Evolutionary conservation across 1,140 invertebrate species (phyloP).

Genomic region (Medauroidea extradentata): DNA sequence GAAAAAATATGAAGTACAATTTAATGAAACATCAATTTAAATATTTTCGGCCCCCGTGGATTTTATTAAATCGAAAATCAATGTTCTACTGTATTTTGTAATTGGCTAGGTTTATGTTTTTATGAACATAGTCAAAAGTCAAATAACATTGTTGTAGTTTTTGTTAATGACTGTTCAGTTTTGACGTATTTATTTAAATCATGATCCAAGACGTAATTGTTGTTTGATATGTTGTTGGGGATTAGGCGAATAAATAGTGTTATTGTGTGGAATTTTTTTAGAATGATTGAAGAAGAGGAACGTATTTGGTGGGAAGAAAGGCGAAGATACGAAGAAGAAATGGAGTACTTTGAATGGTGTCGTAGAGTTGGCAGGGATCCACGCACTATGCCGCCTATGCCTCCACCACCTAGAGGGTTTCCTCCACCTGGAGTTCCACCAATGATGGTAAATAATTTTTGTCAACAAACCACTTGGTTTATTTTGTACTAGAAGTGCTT

Average conservation of each 20-base stretch:
- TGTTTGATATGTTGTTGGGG: too few species aligned
- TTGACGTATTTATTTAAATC: too few species aligned
- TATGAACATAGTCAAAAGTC: neutral
- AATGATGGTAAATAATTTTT: slow-evolving; percentile 9
- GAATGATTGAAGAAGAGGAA: slow-evolving; percentile 67
- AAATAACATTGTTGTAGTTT: neutral
- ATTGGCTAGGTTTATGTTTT: too few species aligned
- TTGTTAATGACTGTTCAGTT: neutral
- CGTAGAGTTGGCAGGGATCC: slow-evolving; percentile 61
- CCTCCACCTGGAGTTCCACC: slow-evolving; percentile 30
- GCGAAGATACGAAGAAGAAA: slow-evolving; percentile 72
- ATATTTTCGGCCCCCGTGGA: too few species aligned
- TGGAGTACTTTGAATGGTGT: slow-evolving; percentile 78
- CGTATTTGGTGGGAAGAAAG: slow-evolving; percentile 86
- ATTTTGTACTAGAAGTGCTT: too few species aligned
- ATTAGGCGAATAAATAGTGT: neutral
- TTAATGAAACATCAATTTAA: too few species aligned
- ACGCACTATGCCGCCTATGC: slow-evolving; percentile 43
- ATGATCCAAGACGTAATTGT: too few species aligned
- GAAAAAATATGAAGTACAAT: too few species aligned
- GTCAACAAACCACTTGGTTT: too few species aligned
- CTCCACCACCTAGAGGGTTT: slow-evolving; percentile 46
- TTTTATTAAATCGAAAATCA: too few species aligned
- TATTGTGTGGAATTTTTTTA: slow-evolving; percentile 2
- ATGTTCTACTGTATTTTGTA: too few species aligned